phyloP scores from a whole-genome alignment of 2,888 invertebrate genomes.

The Neoitamus cyanurus region DNA sequence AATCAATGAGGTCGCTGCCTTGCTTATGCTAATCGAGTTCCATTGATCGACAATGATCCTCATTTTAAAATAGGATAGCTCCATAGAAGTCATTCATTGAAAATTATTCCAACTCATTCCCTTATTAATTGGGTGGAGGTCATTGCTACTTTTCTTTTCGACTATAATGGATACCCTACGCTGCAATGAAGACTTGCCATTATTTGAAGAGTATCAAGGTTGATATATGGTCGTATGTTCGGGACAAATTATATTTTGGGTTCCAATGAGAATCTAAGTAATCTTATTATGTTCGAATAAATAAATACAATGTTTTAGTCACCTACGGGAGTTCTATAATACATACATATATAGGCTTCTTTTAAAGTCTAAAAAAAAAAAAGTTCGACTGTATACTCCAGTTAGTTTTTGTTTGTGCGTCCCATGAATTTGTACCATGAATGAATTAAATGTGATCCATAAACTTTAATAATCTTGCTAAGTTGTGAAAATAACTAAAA shows the following conservation, averaged over 20 bases:
- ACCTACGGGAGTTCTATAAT: no score
- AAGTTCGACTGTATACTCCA: no score
- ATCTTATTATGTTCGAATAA: no score
- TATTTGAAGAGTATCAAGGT: background rate
- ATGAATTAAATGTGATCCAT: background rate
- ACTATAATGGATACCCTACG: background rate
- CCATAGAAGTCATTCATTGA: background rate
- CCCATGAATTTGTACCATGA: background rate
- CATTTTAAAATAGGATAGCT: background rate
- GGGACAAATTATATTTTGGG: no score
- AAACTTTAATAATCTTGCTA: background rate
- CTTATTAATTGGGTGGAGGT: background rate
- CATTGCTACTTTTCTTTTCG: background rate
- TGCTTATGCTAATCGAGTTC: background rate
- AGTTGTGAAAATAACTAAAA: background rate
- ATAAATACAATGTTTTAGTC: no score
- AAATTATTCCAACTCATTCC: background rate
- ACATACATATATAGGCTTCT: no score
- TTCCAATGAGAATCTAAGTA: no score
- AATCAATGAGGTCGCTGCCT: background rate
- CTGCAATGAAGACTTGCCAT: background rate
- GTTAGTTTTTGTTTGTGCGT: background rate
- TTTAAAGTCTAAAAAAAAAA: no score
- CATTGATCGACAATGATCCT: background rate
- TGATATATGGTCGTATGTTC: no score